Conservation (phyloP, 2,797 vertebrate genomes). For the Parambassis ranga region DNA sequence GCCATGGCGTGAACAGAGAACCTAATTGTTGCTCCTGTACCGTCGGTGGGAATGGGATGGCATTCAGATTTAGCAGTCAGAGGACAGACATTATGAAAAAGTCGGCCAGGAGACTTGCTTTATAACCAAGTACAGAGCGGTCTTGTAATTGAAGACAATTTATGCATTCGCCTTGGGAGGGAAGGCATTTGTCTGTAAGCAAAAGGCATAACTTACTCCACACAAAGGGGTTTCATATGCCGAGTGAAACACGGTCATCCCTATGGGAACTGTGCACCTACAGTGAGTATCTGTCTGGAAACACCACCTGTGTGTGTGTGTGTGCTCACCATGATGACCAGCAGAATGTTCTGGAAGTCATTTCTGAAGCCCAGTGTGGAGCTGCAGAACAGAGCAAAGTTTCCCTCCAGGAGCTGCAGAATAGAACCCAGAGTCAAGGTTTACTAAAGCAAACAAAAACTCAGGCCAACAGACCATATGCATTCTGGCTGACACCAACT, state of each 20-base stretch:
- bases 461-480: neutral
- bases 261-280: slow-evolving; percentile 30
- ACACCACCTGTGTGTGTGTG: neutral
- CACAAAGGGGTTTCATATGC: slow-evolving; percentile 13
- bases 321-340: slow-evolving; percentile 92
- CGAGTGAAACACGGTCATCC: neutral
- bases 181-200: slow-evolving; percentile 46
- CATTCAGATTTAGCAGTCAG: slow-evolving; percentile 40
- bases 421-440: slow-evolving; percentile 11
- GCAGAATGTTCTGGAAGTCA: slow-evolving; percentile 95
- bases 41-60: slow-evolving; percentile 63
- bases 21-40: slow-evolving; percentile 17
- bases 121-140: slow-evolving; percentile 11
- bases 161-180: slow-evolving; percentile 29
- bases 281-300: neutral
- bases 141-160: slow-evolving; percentile 50
- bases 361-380: slow-evolving; percentile 92
- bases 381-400: slow-evolving; percentile 96
- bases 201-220: slow-evolving; percentile 26
- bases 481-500: neutral
- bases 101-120: slow-evolving; percentile 28
- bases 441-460: neutral
- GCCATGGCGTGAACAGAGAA: neutral
- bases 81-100: slow-evolving; percentile 25
- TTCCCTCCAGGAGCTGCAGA: slow-evolving; percentile 93